Conservation (phyloP, 2,797 vertebrate genomes). For the Tokudaia tokunoshimensis region DNA sequence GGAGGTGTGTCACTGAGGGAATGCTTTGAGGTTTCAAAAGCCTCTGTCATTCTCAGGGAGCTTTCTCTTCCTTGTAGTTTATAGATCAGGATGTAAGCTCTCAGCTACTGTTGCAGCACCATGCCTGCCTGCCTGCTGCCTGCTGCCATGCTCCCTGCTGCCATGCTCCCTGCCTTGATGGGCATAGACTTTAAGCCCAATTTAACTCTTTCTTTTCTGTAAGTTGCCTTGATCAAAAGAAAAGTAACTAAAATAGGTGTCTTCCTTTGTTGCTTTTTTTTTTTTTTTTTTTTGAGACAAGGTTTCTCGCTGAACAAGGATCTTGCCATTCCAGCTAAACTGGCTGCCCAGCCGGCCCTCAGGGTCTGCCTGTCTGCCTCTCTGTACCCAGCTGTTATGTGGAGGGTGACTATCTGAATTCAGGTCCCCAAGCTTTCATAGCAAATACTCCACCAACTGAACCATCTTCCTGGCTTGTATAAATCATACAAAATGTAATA, state of each 20-base stretch:
- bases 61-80: neutral
- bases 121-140: too few relatives aligned
- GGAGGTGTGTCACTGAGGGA: neutral
- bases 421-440: neutral
- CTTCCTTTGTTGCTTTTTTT: neutral
- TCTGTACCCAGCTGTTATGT: neutral
- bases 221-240: neutral
- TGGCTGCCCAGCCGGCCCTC: neutral
- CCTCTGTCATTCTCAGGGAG: neutral
- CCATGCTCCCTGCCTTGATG: neutral
- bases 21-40: neutral
- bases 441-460: neutral
- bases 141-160: neutral
- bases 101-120: neutral
- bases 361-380: neutral
- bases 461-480: neutral
- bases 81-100: neutral
- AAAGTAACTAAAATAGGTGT: neutral
- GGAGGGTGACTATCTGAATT: neutral
- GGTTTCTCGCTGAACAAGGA: neutral
- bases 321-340: neutral
- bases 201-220: neutral
- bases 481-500: constrained; percentile 17
- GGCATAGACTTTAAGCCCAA: neutral
- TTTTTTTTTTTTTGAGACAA: neutral